Conservation (phyloP, 2,113 vertebrate species). For the Tympanuchus pallidicinctus region DNA sequence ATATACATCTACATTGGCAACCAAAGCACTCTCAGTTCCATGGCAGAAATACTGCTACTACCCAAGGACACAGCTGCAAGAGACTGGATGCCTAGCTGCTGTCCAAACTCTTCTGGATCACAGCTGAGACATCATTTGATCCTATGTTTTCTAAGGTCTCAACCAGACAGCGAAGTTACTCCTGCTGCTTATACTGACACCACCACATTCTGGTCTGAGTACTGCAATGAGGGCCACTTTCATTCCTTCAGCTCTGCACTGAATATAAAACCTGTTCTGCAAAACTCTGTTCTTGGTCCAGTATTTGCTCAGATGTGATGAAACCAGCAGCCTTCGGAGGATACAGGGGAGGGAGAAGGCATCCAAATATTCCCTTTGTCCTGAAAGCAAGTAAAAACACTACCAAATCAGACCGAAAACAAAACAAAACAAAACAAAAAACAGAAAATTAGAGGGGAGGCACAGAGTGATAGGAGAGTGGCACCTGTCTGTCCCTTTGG, state of each 20-base stretch:
- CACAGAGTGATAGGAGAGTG: neutral
- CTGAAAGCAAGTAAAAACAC: neutral
- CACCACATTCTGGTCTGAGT: neutral
- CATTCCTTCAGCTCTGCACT: neutral
- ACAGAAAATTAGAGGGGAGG: neutral
- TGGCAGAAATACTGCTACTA: neutral
- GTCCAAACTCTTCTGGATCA: neutral
- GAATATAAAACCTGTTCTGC: neutral
- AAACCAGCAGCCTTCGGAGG: neutral
- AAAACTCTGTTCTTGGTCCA: neutral
- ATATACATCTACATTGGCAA: neutral
- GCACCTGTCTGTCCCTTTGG: neutral
- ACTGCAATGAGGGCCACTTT: neutral
- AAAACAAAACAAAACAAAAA: neutral
- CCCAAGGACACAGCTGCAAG: neutral
- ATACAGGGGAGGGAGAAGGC: neutral
- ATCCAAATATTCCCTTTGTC: neutral
- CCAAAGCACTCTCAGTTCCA: neutral
- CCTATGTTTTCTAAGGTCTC: neutral
- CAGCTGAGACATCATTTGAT: neutral
- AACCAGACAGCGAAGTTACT: neutral
- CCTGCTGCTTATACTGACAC: neutral
- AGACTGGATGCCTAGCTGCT: neutral
- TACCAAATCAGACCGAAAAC: no score
- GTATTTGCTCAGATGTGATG: neutral